Conservation (phyloP, 2,797 vertebrate species). For the Melanitta fusca region DNA sequence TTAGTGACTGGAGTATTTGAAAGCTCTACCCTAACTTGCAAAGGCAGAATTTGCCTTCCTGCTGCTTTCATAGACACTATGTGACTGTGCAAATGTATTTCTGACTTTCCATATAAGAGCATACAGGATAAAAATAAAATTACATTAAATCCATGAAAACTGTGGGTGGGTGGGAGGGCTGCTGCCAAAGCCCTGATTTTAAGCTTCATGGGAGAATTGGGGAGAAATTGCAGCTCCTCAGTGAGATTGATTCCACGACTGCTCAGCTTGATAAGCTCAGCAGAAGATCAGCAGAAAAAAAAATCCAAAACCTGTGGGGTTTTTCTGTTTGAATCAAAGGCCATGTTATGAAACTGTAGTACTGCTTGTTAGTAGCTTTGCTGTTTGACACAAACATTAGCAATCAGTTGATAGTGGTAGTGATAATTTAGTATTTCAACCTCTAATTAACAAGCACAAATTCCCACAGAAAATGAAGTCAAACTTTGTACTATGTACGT, state of each 20-base stretch:
- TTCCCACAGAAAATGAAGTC: neutral
- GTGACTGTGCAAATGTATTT: conserved; percentile 50
- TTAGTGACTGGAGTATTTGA: neutral
- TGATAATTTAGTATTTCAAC: conserved; percentile 27
- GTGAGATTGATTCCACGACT: conserved; percentile 71
- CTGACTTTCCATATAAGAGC: conserved; percentile 60
- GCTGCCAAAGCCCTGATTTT: conserved; percentile 69
- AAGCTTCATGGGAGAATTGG: conserved; percentile 67
- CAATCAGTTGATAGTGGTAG: neutral
- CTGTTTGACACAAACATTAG: neutral
- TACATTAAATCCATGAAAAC: conserved; percentile 70
- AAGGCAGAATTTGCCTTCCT: conserved; percentile 35
- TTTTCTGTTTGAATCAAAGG: conserved; percentile 55
- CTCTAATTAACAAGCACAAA: conserved; percentile 3
- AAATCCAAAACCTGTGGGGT: conserved; percentile 41
- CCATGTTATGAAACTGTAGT: conserved; percentile 27
- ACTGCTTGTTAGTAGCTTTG: conserved; percentile 23
- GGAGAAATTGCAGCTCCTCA: conserved; percentile 64
- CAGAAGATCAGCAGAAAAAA: conserved; percentile 48
- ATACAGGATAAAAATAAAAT: conserved; percentile 69
- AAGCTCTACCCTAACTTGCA: neutral
- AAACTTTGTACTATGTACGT: neutral
- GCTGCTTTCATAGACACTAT: conserved; percentile 34
- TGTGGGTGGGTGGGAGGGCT: conserved; percentile 44
- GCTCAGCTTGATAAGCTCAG: conserved; percentile 73